phyloP scores from a whole-genome alignment of 2,888 invertebrate genomes.

The Copidosoma aretas region DNA sequence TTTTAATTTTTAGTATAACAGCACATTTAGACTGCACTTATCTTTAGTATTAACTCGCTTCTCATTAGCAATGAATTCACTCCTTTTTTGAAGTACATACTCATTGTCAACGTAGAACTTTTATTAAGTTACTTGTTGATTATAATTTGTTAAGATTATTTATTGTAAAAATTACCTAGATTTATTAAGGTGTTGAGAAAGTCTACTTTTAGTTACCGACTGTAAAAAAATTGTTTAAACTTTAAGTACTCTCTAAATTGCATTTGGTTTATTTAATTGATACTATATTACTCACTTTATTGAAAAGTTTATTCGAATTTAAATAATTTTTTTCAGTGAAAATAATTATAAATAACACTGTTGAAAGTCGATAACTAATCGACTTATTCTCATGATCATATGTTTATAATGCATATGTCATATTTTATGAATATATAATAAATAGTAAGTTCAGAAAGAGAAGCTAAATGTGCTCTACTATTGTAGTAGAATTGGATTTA shows the following conservation, averaged over 20 bases:
- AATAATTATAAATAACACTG: not conserved
- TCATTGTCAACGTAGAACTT: slow-evolving; percentile 34
- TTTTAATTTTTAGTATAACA: slow-evolving; percentile 22
- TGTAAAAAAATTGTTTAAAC: slow-evolving; percentile 28
- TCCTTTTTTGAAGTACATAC: slow-evolving; percentile 26
- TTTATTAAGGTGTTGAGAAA: slow-evolving; percentile 27
- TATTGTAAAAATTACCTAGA: slow-evolving; percentile 25
- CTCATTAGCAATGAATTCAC: slow-evolving; percentile 41
- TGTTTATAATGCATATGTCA: slow-evolving; percentile 16
- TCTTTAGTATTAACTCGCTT: slow-evolving; percentile 40
- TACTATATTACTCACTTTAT: not conserved
- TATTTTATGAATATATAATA: slow-evolving; percentile 7
- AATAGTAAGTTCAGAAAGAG: slow-evolving; percentile 37
- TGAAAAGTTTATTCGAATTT: not conserved
- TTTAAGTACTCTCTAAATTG: slow-evolving; percentile 34
- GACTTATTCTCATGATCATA: slow-evolving; percentile 30
- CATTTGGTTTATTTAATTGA: slow-evolving; percentile 29
- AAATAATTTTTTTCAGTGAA: not conserved
- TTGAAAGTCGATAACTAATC: slow-evolving; percentile 40
- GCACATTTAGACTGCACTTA: slow-evolving; percentile 42
- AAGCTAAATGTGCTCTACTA: slow-evolving; percentile 21
- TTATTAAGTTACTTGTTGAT: slow-evolving; percentile 26
- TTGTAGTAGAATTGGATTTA: slow-evolving; percentile 12
- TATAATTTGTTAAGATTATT: slow-evolving; percentile 25
- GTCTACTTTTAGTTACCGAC: slow-evolving; percentile 38